phyloP scores from a whole-genome alignment of 2,888 invertebrate species.

The Ceramica pisi region DNA sequence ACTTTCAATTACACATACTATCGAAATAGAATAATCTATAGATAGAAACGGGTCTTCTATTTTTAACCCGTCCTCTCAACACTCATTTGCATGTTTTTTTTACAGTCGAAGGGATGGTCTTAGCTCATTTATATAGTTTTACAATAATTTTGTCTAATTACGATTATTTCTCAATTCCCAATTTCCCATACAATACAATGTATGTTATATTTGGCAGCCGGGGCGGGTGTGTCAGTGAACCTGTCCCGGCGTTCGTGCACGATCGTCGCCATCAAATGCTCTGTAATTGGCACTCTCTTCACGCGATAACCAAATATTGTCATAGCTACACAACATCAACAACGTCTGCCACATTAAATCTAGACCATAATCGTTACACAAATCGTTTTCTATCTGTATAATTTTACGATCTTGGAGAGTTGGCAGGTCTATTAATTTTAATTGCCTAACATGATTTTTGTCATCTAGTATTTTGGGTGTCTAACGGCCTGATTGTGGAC shows the following conservation, averaged over 20 bases:
- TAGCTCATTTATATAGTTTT: constrained; percentile 1
- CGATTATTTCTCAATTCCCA: no score
- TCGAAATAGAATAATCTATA: no score
- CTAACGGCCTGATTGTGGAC: neutral
- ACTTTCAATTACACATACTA: neutral
- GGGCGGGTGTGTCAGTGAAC: constrained; percentile 78
- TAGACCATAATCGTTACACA: constrained; percentile 14
- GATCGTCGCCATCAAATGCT: constrained; percentile 66
- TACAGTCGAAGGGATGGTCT: neutral
- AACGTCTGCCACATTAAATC: constrained; percentile 30
- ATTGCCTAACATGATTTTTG: constrained; percentile 22
- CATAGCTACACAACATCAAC: constrained; percentile 52
- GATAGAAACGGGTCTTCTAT: constrained; percentile 25
- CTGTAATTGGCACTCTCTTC: constrained; percentile 70
- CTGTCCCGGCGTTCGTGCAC: constrained; percentile 66
- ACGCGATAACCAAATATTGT: constrained; percentile 58
- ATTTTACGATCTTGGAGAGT: constrained; percentile 30
- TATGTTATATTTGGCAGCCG: constrained; percentile 75
- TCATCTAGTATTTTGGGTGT: constrained; percentile 16
- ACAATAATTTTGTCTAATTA: constrained; percentile 39
- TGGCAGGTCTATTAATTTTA: constrained; percentile 12
- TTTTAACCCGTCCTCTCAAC: constrained; percentile 20
- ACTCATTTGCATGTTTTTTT: constrained; percentile 6
- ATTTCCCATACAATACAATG: constrained; percentile 26
- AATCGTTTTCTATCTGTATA: constrained; percentile 4